phyloP scores from a whole-genome alignment of 2,113 vertebrate species.

The Dendrocopos noguchii region DNA sequence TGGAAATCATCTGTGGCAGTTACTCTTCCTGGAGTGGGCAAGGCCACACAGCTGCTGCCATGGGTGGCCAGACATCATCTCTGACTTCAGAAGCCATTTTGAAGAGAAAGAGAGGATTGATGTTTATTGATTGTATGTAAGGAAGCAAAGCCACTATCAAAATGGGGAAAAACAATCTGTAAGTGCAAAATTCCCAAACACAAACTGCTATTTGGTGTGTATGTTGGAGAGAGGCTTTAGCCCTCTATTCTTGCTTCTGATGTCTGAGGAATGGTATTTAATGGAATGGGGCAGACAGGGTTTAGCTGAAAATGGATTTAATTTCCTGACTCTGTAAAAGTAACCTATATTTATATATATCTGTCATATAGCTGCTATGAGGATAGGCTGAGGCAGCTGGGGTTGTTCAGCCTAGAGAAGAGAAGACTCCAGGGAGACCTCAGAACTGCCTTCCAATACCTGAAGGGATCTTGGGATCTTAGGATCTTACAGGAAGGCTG shows the following conservation, averaged over 20 bases:
- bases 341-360: too few species aligned
- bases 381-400: too few species aligned
- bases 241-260: not conserved
- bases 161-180: not conserved
- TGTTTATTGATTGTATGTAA: not conserved
- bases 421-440: too few species aligned
- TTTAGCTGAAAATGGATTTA: conserved; percentile 6
- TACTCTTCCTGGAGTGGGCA: not conserved
- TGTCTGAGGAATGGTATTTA: not conserved
- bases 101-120: not conserved
- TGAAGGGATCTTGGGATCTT: too few species aligned
- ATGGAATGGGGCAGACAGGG: not conserved
- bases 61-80: not conserved
- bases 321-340: conserved; percentile 4
- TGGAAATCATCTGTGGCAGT: not conserved
- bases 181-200: not conserved
- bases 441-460: too few species aligned
- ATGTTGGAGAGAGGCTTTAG: not conserved
- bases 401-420: too few species aligned
- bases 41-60: not conserved
- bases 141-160: not conserved
- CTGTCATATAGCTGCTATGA: too few species aligned
- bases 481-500: too few species aligned
- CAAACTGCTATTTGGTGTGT: not conserved
- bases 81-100: not conserved